Evolutionary conservation across 2,113 vertebrate genomes (phyloP), one percentile per base, ranked within the genome.

Genomic region (Nematolebias whitei): DNA sequence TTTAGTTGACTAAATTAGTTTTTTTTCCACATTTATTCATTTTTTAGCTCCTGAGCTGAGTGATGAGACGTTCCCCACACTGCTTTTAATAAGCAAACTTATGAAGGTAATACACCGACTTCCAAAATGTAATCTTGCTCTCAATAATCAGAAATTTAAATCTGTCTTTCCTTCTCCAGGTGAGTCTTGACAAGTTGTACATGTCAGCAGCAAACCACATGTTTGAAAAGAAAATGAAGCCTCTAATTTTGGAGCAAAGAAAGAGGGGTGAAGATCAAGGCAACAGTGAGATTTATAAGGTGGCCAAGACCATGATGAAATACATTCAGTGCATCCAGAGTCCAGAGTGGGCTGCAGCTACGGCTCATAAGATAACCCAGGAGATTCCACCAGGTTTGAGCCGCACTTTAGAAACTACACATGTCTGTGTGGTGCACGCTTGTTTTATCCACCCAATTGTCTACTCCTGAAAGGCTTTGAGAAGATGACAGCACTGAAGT

Each of bases 51-150:
- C 94, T 54, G 98, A 99, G 82, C 93, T 99, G 55, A 95, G 90
- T 61, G 96, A 97, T 61, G 95, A 98, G 71, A 93, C 96, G 2
- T 95, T 98, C 76, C 94, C 96, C 1, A 97, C 95, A 0, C 87
- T 99, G 50, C 94, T 98, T 19, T 57, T 99, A 48, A 96, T 99
- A 49, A 94, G 93, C 77, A 99, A 97, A 79, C 83, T 99, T 22
- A 95, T 99, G 96, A 97, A 98, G 95, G 98, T 99, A 91, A 89
- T 63, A 44, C 22, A 47, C 62, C 2, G 23, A 22, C 0, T 41
- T 47, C 15, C 29, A 41, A 50, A 64, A 12, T 45, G 10, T 4
- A 1, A 20, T 50, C 22, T 50, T 18, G 2, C 12, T 29, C 22
- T 52, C 15, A 19, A 45, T 29, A 5, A 39, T 38, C 18, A n/a